Evolutionary conservation across 2,888 invertebrate genomes (phyloP), one percentile per base, ranked within the genome.

Genomic region (Meteorus cinctellus): DNA sequence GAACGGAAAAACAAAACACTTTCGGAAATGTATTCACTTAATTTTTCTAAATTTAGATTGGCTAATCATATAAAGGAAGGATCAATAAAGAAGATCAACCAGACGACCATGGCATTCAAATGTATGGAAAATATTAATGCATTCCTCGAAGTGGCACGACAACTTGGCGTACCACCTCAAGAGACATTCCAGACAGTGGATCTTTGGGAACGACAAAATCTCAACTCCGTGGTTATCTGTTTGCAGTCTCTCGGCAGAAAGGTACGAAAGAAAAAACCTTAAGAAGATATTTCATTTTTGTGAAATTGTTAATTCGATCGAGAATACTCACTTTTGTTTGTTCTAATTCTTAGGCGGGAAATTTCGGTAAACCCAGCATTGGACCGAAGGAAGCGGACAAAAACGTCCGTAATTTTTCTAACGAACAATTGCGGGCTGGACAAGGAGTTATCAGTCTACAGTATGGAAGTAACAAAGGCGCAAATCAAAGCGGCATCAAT

Each of bases 61-160:
- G 96, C 94, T 34, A 98, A 98, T 91, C 92, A 92, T 82, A 93
- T 98, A 84, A 94, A 97, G 88, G 94, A 96, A 0, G 96, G 95
- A 63, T 93, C 94, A 72, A 94, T 99, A 75, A 98, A 97, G 91
- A 98, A 97, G 91, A 94, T 98, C 83, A 98, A 98, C 90, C 89
- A 89, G 45, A 95, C 95, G 76, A 94, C 94, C 87, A 95, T 97
- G 94, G 97, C 96, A 77, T 99, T 98, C 91, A 98, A 98, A 88
- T 97, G 97, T 91, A 99, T 99, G 98, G 98, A 99, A 91, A 99
- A 99, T 90, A 98, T 99, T 84, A 97, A 97, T 90, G 96, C 95
- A 34, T 98, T 98, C 91, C 91, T 97, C 77, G 96, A 95, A 82
- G 95, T 94, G 12, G 96, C 96, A 75, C 94, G 93, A 87, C 93